Base-by-base conservation (phyloP, 2,888 invertebrate species). In the Alviniconcha strummeri region DNA sequence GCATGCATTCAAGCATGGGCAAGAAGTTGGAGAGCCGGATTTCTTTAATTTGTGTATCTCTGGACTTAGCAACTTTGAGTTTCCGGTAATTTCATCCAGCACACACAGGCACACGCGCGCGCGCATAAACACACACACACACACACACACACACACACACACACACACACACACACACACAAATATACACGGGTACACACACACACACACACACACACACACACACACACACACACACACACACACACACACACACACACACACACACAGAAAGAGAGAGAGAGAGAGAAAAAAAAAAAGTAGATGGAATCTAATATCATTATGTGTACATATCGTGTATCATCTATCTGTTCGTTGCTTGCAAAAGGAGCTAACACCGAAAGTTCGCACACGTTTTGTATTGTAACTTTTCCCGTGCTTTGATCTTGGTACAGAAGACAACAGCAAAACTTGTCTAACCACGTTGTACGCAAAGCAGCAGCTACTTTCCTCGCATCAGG, bases 71-170 rank as follows among this genome's bases (percentile, higher is more conserved):
- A 36, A 36, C 36, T 36, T 36, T 36, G 36, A 36, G 36, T 36
- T 36, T 36, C 36, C 36, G 36, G 36, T 36, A 36, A 36, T 36
- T 36, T 36, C 72, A 72, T 36, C 9, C 72, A 72, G 17, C 75
- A 75, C 75, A 75, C 75, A 55, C 75, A 75, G 56, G 8, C 75
- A 75, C 52, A 75, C 75, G 5, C 13, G 6, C 75, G 8, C 52
- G 5, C 52, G 5, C 75, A 75, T 5, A 52, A 4, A 75, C 75
- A 36, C 52, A 19, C 75, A 75, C 52, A 75, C 9, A 75, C 52
- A 72, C 72, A 72, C 15, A 72, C 36, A 72, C n/a, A n/a, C 17
- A 17, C 75, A 75, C 75, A 75, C 75, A 55, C 75, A 75, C 75
- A 36, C 52, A 19, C 75, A 75, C 52, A 75, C 9, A 75, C 52